A percentile compares a stretch with the other conserved stretches of the same genome.
phyloP scores from a whole-genome alignment of 2,888 invertebrate genomes.

The Ormyrus labotus region DNA sequence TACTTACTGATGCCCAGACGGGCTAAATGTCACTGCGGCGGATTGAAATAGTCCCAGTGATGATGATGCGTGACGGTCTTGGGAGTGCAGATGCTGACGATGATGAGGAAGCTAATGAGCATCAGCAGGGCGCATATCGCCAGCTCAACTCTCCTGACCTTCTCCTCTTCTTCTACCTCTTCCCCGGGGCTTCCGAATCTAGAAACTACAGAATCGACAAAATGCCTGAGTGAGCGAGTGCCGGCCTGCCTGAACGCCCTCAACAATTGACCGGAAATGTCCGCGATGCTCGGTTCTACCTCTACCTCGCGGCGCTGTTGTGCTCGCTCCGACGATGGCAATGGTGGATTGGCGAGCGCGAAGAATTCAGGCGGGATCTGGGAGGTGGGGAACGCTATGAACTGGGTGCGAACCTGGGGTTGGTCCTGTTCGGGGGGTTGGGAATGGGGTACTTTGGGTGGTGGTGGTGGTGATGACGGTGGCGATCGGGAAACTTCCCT shows the following conservation, averaged over 20 bases:
- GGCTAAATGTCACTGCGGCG: conserved; percentile 78
- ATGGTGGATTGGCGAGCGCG: conserved; percentile 62
- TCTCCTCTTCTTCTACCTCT: conserved; percentile 77
- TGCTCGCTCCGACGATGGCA: conserved; percentile 45
- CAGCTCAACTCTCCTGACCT: conserved; percentile 84
- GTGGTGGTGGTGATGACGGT: conserved; percentile 37
- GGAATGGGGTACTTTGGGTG: background rate
- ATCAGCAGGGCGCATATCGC: conserved; percentile 88
- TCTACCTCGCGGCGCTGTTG: conserved; percentile 57
- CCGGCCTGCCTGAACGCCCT: conserved; percentile 83
- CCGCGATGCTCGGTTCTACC: conserved; percentile 83
- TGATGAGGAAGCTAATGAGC: conserved; percentile 85
- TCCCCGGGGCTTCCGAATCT: conserved; percentile 80
- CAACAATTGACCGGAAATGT: conserved; percentile 84
- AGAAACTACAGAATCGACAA: conserved; percentile 82
- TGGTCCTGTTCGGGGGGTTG: background rate
- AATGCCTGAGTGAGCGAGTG: conserved; percentile 81
- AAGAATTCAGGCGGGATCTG: conserved; percentile 68
- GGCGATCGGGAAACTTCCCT: conserved; percentile 61
- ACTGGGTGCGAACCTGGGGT: conserved; percentile 59
- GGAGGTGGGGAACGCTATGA: conserved; percentile 67
- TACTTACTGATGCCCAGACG: no score
- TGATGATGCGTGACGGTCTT: conserved; percentile 85
- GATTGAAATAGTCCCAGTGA: conserved; percentile 93
- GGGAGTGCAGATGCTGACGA: conserved; percentile 85